Conservation (phyloP, 2,888 invertebrate species). For the Nemotelus nigrinus region DNA sequence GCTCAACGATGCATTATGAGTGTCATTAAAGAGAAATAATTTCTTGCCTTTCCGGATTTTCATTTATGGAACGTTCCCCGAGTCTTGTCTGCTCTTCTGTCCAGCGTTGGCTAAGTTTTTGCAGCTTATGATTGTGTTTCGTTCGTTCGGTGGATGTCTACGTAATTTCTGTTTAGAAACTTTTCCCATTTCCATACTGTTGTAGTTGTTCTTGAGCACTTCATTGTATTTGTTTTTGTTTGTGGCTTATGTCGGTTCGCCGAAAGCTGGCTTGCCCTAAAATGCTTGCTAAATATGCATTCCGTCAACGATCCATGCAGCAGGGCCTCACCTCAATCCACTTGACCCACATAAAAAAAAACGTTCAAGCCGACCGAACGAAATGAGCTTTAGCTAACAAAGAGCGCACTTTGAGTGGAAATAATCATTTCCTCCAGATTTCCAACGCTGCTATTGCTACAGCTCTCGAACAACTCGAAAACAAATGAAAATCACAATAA, state of each 20-base stretch:
- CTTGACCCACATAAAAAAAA: conserved; percentile 37
- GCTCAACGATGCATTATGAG: conserved; percentile 48
- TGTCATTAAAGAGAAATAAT: conserved; percentile 54
- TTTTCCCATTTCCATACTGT: conserved; percentile 34
- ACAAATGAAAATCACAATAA: conserved; percentile 35
- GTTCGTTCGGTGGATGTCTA: conserved; percentile 1
- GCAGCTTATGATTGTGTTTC: conserved; percentile 3
- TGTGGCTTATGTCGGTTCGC: neutral
- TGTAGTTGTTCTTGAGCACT: neutral
- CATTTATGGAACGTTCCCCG: conserved; percentile 18
- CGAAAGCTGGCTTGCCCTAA: conserved; percentile 14
- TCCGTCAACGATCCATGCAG: neutral
- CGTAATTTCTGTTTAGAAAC: conserved; percentile 25
- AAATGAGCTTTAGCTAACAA: conserved; percentile 36
- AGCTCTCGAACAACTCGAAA: conserved; percentile 29
- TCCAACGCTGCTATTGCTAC: conserved; percentile 21
- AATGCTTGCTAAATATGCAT: conserved; percentile 37
- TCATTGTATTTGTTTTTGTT: conserved; percentile 1
- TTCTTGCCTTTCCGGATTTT: conserved; percentile 46
- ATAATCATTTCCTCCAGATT: conserved; percentile 42
- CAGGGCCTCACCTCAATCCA: neutral
- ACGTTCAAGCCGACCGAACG: neutral
- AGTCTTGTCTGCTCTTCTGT: neutral
- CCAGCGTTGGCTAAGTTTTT: conserved; percentile 1
- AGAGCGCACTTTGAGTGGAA: conserved; percentile 39